Conservation (phyloP, 2,113 vertebrate genomes). For the Raja brachyura region DNA sequence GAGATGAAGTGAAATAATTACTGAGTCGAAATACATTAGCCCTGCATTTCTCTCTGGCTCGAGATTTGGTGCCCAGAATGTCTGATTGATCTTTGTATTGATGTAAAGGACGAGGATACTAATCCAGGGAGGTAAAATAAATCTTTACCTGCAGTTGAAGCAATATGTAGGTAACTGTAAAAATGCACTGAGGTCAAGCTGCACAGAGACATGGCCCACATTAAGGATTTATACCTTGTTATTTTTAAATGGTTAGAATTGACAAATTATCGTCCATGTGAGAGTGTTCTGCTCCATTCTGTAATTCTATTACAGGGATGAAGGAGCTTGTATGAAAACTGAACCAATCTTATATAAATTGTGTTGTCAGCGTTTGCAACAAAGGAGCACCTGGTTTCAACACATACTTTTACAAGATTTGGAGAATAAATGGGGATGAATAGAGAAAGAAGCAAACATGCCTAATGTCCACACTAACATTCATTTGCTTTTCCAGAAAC, state of each 20-base stretch:
- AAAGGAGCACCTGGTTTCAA: neutral
- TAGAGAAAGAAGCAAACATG: neutral
- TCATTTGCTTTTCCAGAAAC: neutral
- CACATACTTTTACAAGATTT: neutral
- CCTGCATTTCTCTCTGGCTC: neutral
- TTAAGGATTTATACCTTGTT: slow-evolving; percentile 35
- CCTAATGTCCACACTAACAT: neutral
- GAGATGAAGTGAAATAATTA: neutral
- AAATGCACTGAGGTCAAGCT: slow-evolving; percentile 1
- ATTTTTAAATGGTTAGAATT: slow-evolving; percentile 30
- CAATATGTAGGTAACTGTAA: neutral
- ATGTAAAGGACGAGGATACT: neutral
- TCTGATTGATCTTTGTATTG: neutral
- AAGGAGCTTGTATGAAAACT: slow-evolving; percentile 19
- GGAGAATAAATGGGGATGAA: neutral
- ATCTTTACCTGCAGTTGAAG: neutral
- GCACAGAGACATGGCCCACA: slow-evolving; percentile 24
- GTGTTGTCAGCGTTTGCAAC: slow-evolving; percentile 24
- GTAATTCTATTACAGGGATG: slow-evolving; percentile 36
- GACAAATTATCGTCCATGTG: slow-evolving; percentile 23
- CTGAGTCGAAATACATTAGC: neutral
- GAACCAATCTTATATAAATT: slow-evolving; percentile 12
- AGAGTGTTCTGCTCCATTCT: slow-evolving; percentile 15
- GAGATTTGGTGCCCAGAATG: neutral
- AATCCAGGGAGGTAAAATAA: neutral